phyloP scores from a whole-genome alignment of 2,113 vertebrate genomes.

The Atrichornis clamosus region DNA sequence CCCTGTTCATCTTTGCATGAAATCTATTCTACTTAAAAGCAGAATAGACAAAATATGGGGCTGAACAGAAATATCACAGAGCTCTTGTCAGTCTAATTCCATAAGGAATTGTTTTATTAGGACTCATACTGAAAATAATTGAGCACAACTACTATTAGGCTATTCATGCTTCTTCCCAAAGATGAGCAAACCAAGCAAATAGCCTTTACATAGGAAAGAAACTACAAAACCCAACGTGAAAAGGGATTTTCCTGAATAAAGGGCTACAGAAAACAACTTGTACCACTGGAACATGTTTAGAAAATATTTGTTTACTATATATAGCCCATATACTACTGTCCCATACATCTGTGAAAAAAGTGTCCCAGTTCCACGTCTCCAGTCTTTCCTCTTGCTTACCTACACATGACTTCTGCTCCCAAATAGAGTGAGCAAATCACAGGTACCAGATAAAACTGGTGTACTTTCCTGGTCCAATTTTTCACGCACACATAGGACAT shows the following conservation, averaged over 20 bases:
- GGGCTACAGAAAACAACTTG: background rate
- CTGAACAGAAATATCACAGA: conserved; percentile 12
- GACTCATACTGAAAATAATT: background rate
- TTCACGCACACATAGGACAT: background rate
- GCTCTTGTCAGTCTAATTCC: conserved; percentile 6
- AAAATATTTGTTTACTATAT: background rate
- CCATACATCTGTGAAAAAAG: background rate
- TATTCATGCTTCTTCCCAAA: background rate
- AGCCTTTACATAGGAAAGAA: background rate
- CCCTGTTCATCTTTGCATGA: background rate
- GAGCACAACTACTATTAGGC: background rate
- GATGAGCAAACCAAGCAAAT: background rate
- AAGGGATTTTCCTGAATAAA: background rate
- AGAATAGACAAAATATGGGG: conserved; percentile 33
- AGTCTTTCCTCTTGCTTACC: background rate
- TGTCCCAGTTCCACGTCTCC: background rate
- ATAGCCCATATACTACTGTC: background rate
- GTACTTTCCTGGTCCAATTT: background rate
- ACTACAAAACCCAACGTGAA: background rate
- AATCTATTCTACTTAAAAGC: conserved; percentile 28
- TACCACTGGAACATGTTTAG: background rate
- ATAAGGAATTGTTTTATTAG: background rate
- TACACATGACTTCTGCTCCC: background rate
- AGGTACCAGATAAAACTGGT: background rate
- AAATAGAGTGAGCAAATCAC: background rate